These are phyloP conservation scores for Triplophysa siluroides DNA, from an alignment of 2,113 vertebrate species.

Conservation along the genomic window DNA sequence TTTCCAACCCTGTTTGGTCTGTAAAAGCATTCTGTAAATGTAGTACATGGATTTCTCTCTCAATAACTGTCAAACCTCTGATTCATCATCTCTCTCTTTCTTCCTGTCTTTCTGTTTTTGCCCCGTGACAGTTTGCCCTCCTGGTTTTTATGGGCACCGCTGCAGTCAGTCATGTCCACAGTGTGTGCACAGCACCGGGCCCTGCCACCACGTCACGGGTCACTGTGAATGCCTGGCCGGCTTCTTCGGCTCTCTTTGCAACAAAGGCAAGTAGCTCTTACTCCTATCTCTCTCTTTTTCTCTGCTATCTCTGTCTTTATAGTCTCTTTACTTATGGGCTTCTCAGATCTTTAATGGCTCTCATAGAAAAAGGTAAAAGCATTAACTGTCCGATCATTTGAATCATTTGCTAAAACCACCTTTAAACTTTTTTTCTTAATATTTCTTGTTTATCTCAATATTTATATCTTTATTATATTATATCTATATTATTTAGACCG, in stretches of 20 bases:
- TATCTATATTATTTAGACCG: no score
- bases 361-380: slow-evolving; percentile 9
- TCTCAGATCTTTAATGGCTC: slow-evolving; percentile 16
- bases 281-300: slow-evolving; percentile 43
- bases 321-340: slow-evolving; percentile 5
- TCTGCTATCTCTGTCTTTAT: slow-evolving; percentile 5
- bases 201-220: slow-evolving; percentile 92
- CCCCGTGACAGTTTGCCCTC: slow-evolving; percentile 82
- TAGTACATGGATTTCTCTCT: not conserved
- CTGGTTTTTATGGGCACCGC: slow-evolving; percentile 90
- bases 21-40: no score
- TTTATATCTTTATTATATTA: no score
- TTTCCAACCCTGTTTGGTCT: not conserved
- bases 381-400: not conserved
- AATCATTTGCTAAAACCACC: no score
- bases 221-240: slow-evolving; percentile 92
- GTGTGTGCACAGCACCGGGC: slow-evolving; percentile 90
- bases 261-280: slow-evolving; percentile 83
- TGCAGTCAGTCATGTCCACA: slow-evolving; percentile 91
- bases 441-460: no score
- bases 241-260: slow-evolving; percentile 90
- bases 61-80: not conserved
- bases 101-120: no score
- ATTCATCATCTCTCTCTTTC: not conserved
- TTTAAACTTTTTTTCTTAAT: no score